Evolutionary conservation across 2,888 invertebrate genomes (phyloP), one percentile per base, ranked within the genome.

Genomic region (Diaprepes abbreviatus): DNA sequence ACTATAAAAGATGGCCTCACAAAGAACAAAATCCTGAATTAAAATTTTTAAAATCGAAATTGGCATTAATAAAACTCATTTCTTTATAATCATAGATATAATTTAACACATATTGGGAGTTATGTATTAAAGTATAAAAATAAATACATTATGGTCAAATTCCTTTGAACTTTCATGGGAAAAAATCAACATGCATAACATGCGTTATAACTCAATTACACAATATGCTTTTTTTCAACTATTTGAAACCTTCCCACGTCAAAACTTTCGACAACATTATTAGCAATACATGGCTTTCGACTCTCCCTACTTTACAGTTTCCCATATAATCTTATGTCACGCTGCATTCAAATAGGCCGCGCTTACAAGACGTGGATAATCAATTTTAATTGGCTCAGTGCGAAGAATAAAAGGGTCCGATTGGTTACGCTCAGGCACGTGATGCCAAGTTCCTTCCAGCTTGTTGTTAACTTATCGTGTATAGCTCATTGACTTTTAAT

Each of bases 391-490:
- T 80, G 79, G 81, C 74, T 78, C 79, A 77, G 72, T 69, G 75
- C 71, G 67, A 67, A 68, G 69, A 64, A 62, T 75, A 77, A 80
- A 81, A 77, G 74, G 69, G 59, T 68, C 66, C 76, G 85, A 88
- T 89, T 88, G 86, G 88, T 84, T 84, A 83, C 86, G 88, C 85
- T 81, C 78, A 66, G 86, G 80, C 88, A 89, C 89, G 89, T 87
- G 89, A 88, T 87, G 28, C 28, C 35, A 5, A 33, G 28, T 36
- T 40, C 67, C 52, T 60, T 62, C 19, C 45, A 65, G 67, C 73
- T 74, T 73, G 71, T 72, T 67, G 74, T 74, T 72, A 73, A 72
- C 73, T 67, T 65, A 74, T 66, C 71, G 71, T 72, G 72, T 72
- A 74, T 74, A 73, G 72, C 74, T 77, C 77, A 75, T 77, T 77